phyloP scores from a whole-genome alignment of 2,888 invertebrate species.

The Ochropleura plecta region DNA sequence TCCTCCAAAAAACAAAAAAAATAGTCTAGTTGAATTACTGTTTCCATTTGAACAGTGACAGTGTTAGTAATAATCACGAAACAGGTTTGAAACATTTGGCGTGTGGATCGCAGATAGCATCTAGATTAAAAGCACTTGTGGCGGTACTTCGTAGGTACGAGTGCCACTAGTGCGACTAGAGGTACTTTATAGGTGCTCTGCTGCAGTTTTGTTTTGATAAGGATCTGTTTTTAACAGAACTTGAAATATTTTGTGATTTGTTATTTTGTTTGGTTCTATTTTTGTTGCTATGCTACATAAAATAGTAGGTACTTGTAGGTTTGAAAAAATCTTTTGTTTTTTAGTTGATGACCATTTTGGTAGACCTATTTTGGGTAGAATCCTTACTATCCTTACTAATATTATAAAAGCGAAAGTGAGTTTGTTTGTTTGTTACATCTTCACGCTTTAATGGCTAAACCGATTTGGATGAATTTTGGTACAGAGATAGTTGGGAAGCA shows the following conservation, averaged over 20 bases:
- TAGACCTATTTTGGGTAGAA: not conserved
- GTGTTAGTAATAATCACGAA: slow-evolving; percentile 52
- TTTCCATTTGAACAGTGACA: not conserved
- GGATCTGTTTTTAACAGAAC: slow-evolving; percentile 51
- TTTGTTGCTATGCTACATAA: slow-evolving; percentile 8
- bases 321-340: not conserved
- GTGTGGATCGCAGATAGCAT: slow-evolving; percentile 60
- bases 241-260: slow-evolving; percentile 39
- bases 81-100: slow-evolving; percentile 58
- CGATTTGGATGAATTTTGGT: too few species aligned
- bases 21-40: slow-evolving; percentile 18
- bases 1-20: too few species aligned
- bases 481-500: too few species aligned
- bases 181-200: slow-evolving; percentile 34
- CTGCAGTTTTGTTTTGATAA: slow-evolving; percentile 53
- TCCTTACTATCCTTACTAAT: too few species aligned
- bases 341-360: not conserved
- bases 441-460: too few species aligned
- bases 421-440: too few species aligned
- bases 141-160: slow-evolving; percentile 38
- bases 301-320: not conserved
- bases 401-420: too few species aligned
- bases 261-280: slow-evolving; percentile 4
- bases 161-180: slow-evolving; percentile 22
- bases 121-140: slow-evolving; percentile 63